Base-by-base conservation (phyloP, 2,113 vertebrate genomes). In the Corythornis madagascariensis region DNA sequence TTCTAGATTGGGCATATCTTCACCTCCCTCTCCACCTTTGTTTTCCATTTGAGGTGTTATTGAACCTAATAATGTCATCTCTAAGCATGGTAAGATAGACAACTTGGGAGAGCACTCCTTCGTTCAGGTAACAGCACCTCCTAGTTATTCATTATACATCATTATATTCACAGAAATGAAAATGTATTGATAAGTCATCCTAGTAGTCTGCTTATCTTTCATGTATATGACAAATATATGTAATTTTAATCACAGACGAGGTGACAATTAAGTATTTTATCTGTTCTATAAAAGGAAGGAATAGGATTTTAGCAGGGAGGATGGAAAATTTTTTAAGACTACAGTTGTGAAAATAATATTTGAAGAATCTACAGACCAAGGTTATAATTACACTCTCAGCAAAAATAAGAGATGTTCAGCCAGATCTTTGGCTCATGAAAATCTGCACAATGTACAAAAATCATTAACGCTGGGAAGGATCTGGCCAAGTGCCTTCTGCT, bases 61-160 rank as follows among this genome's bases (percentile, higher is more conserved):
- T 96, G 90, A 96, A 80, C 57, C 63, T 78, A 85, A 93, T 78
- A 73, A 89, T 85, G 56, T 91, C 82, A 82, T 88, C 83, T 82
- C 2, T 53, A 92, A 89, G 57, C 7, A 4, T 70, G 35, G 76
- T 60, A 52, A 85, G 35, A 55, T 66, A 47, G 53, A 71, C 38
- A 63, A 73, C 42, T 73, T 77, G 83, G 73, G 60, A 84, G 71
- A 96, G 61, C 53, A 70, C 80, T 88, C 79, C 82, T 75, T 50
- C 57, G 86, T 95, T 93, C 92, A 56, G 87, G 83, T 75, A 60
- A 91, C 9, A 25, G 52, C 80, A 86, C 67, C 33, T 67, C 70
- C 81, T 82, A 75, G 92, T 86, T 95, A 84, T 93, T 96, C 82
- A 95, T 94, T 80, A 95, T 94, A 61, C 70, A 26, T 50, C 60